Percentiles rank a stretch among this genome's conserved stretches.
Conservation (phyloP, 2,888 invertebrate genomes). For the Elysia crispata region DNA sequence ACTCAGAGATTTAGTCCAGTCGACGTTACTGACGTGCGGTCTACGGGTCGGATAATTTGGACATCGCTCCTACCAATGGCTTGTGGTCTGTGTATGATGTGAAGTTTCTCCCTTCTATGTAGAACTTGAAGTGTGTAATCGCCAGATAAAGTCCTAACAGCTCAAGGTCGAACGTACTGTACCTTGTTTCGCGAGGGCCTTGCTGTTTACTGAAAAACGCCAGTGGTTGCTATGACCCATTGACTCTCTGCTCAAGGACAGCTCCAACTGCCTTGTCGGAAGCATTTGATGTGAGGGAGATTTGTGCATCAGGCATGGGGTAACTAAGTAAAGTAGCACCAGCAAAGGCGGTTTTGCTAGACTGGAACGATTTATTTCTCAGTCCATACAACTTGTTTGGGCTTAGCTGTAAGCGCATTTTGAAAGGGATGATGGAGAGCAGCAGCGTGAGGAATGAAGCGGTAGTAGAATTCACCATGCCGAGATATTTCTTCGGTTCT, state of each 20-base stretch:
- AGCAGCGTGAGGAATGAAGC: no score
- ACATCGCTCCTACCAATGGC: background rate
- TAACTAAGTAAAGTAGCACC: background rate
- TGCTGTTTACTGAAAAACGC: background rate
- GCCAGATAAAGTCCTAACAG: background rate
- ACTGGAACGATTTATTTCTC: conserved; percentile 12
- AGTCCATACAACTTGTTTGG: background rate
- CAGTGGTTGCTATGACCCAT: background rate
- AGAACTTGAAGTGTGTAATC: background rate
- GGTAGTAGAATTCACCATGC: no score
- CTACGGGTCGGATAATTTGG: background rate
- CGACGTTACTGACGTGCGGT: background rate
- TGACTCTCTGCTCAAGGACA: background rate
- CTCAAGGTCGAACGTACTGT: background rate
- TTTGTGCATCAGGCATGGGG: background rate
- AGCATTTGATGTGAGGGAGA: background rate
- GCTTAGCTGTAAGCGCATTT: no score
- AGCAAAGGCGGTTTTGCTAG: background rate
- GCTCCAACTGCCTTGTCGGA: no score
- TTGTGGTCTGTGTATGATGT: no score
- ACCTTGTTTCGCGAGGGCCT: background rate
- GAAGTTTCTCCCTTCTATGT: background rate
- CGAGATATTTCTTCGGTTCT: no score
- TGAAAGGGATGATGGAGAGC: no score
- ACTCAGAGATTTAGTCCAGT: background rate